These are phyloP conservation scores for Tanypteryx hageni DNA, from an alignment of 2,888 invertebrate genomes.

Conservation along the genomic window DNA sequence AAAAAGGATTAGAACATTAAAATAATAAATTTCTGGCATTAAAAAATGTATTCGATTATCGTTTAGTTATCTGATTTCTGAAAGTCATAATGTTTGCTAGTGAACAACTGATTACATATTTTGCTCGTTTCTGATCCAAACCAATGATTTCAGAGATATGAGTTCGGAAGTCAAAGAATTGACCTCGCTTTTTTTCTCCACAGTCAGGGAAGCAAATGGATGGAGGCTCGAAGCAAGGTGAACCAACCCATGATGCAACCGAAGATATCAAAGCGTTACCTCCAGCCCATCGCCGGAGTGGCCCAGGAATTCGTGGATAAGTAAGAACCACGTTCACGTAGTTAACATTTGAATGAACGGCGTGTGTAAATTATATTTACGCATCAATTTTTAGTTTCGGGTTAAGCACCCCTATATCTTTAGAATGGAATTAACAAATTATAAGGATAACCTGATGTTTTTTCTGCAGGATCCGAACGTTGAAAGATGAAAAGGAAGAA, in stretches of 20 bases:
- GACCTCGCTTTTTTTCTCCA: background rate
- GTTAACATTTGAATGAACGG: background rate
- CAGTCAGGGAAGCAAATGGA: constrained; percentile 77
- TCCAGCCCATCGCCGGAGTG: constrained; percentile 76
- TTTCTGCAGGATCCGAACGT: constrained; percentile 77
- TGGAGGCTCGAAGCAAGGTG: constrained; percentile 81
- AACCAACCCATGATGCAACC: constrained; percentile 83
- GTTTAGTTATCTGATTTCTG: background rate
- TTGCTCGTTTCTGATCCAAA: too few relatives aligned
- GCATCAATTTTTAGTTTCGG: too few relatives aligned
- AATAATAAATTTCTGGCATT: too few relatives aligned
- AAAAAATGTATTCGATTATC: background rate
- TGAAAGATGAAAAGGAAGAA: constrained; percentile 81
- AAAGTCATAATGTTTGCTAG: background rate
- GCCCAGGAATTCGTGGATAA: constrained; percentile 71
- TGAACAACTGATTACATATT: background rate
- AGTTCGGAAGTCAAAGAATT: background rate
- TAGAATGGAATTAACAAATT: background rate
- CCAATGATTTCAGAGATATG: too few relatives aligned
- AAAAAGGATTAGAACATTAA: too few relatives aligned
- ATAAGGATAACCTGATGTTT: background rate
- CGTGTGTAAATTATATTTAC: background rate
- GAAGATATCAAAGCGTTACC: constrained; percentile 77
- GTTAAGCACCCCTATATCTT: background rate
- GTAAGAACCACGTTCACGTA: constrained; percentile 52